These are phyloP conservation scores for Tursiops truncatus DNA, from an alignment of 2,113 vertebrate genomes.

Conservation along the genomic window DNA sequence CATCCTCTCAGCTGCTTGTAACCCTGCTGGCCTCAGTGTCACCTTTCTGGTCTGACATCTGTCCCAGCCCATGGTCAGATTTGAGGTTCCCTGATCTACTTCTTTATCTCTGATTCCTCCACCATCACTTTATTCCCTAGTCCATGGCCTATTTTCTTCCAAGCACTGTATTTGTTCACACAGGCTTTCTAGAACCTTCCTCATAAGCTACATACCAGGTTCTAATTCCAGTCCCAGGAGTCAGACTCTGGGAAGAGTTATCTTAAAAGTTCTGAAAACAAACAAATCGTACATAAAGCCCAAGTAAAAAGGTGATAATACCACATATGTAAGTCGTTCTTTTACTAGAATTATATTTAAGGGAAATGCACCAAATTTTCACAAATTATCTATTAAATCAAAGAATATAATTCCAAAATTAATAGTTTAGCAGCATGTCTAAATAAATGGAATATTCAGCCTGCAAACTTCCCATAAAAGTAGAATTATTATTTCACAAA, in stretches of 20 bases:
- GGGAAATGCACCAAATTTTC: constrained; percentile 12
- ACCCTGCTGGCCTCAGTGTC: background rate
- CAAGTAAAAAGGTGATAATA: background rate
- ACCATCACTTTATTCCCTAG: background rate
- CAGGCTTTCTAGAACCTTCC: background rate
- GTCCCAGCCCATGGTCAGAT: background rate
- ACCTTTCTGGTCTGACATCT: background rate
- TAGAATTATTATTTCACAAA: constrained; percentile 15
- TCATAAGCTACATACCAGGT: background rate
- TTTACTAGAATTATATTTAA: constrained; percentile 17
- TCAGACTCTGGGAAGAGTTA: background rate
- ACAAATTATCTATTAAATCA: background rate
- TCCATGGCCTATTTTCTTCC: background rate
- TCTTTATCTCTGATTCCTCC: background rate
- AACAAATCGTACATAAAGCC: constrained; percentile 32
- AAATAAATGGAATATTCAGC: background rate
- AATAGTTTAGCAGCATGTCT: constrained; percentile 23
- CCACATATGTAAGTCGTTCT: background rate
- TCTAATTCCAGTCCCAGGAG: constrained; percentile 36
- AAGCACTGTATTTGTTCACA: constrained; percentile 2
- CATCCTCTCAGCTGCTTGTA: background rate
- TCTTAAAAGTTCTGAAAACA: background rate
- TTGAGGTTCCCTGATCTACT: background rate
- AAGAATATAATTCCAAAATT: constrained; percentile 54
- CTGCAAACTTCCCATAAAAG: background rate